phyloP scores from a whole-genome alignment of 2,113 vertebrate genomes.

The Pelecanus crispus region DNA sequence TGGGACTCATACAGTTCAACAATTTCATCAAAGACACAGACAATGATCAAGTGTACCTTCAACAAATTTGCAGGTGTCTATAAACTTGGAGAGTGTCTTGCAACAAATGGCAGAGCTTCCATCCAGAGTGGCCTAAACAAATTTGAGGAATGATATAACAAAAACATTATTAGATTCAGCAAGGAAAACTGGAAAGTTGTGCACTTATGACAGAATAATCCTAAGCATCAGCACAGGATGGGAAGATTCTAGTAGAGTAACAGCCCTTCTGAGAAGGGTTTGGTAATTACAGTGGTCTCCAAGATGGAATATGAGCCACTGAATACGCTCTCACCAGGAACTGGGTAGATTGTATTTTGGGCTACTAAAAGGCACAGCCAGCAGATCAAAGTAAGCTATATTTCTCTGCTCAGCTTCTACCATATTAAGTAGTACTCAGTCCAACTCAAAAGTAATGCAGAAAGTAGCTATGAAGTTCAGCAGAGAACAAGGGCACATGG shows the following conservation, averaged over 20 bases:
- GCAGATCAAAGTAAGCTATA: neutral
- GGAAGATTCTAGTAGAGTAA: neutral
- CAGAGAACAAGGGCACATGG: neutral
- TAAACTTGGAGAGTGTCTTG: neutral
- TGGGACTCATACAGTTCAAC: neutral
- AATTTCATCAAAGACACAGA: neutral
- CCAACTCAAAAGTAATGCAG: neutral
- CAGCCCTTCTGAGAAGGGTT: neutral
- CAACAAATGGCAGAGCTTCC: neutral
- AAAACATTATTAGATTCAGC: neutral
- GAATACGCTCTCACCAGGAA: neutral
- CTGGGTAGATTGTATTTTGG: neutral
- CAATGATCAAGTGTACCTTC: neutral
- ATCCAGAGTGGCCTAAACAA: neutral
- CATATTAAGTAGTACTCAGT: accelerated
- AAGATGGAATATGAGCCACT: neutral
- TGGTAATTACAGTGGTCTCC: neutral
- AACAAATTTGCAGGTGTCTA: neutral
- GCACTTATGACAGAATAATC: neutral
- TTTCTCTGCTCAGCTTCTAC: neutral
- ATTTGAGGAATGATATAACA: neutral
- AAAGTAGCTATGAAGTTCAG: neutral
- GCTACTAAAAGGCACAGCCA: accelerated
- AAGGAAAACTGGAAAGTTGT: neutral
- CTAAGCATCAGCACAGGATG: neutral